Conservation (phyloP, 2,113 vertebrate genomes). For the Sterrhoptilus dennistouni region DNA sequence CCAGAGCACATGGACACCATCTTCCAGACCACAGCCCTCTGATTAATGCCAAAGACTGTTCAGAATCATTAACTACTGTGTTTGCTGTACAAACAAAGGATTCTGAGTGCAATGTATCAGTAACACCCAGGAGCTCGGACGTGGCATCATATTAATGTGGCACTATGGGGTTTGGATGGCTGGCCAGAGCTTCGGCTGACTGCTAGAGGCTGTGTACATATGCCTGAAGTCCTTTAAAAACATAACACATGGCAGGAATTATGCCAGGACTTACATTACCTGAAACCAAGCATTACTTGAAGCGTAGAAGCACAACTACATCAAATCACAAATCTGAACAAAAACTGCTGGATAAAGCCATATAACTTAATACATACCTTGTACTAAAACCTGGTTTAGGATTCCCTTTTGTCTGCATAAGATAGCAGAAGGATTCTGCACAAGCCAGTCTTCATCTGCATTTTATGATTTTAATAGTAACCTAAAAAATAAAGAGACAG, state of each 20-base stretch:
- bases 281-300: not conserved
- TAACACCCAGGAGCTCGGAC: not conserved
- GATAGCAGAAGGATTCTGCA: not conserved
- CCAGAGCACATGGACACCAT: not conserved
- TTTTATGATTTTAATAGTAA: conserved; percentile 21
- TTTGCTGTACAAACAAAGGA: not conserved
- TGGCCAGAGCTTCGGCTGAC: not conserved
- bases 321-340: not conserved
- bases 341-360: not conserved
- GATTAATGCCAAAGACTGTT: not conserved
- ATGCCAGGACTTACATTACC: not conserved
- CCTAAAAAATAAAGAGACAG: conserved; percentile 50
- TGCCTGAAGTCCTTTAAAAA: not conserved
- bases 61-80: not conserved
- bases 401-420: not conserved
- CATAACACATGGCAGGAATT: not conserved
- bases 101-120: not conserved
- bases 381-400: not conserved
- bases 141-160: rapidly evolving
- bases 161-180: not conserved
- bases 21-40: not conserved
- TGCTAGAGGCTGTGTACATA: not conserved
- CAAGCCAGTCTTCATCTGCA: conserved; percentile 41
- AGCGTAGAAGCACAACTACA: not conserved
- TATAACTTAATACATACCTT: conserved; percentile 1